phyloP scores from a whole-genome alignment of 2,113 vertebrate genomes.

The Promerops cafer region DNA sequence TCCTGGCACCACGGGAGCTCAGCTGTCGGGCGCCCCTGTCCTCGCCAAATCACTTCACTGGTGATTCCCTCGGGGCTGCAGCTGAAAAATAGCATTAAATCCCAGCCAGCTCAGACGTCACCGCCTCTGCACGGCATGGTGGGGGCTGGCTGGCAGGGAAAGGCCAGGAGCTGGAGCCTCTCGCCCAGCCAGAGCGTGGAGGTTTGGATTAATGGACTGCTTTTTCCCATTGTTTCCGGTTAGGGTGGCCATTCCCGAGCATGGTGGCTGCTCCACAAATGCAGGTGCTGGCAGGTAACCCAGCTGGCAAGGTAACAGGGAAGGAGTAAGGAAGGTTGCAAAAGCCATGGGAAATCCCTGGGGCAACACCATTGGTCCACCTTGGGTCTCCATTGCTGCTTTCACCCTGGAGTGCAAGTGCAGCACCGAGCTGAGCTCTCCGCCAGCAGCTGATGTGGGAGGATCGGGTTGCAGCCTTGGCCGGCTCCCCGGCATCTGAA shows the following conservation, averaged over 20 bases:
- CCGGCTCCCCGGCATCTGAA: fast-evolving
- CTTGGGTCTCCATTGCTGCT: not conserved
- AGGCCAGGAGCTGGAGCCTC: not conserved
- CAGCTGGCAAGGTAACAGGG: not conserved
- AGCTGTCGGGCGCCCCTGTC: fast-evolving
- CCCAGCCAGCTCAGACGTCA: not conserved
- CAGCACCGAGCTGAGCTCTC: not conserved
- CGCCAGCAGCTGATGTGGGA: not conserved
- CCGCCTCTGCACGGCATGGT: fast-evolving
- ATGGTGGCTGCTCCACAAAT: not conserved
- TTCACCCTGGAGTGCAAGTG: fast-evolving
- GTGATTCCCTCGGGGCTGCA: not conserved
- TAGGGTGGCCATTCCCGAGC: not conserved
- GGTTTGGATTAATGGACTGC: not conserved
- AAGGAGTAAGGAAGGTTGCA: not conserved
- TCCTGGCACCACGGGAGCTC: not conserved
- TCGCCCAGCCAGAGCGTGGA: fast-evolving
- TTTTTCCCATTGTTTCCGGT: not conserved
- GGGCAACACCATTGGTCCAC: fast-evolving
- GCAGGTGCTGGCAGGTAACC: fast-evolving
- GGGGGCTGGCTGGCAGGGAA: not conserved
- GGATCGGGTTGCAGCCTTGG: not conserved
- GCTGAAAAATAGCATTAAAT: not conserved
- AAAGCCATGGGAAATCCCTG: not conserved
- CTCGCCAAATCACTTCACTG: not conserved